phyloP scores from a whole-genome alignment of 2,113 vertebrate genomes.

The Balaenoptera acutorostrata region DNA sequence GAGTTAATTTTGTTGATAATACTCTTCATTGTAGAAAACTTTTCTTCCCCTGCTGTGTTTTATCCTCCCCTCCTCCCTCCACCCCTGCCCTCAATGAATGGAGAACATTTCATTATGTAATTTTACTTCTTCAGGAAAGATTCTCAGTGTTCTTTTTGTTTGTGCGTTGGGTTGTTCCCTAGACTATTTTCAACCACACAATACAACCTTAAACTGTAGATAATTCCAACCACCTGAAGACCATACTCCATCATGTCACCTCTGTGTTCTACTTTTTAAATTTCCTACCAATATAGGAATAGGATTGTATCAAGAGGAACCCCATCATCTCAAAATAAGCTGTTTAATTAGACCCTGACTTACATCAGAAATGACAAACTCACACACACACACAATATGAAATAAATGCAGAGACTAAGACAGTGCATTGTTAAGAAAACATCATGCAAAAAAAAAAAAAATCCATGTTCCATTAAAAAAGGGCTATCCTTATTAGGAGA shows the following conservation, averaged over 20 bases:
- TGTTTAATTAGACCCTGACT: neutral
- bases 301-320: neutral
- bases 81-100: neutral
- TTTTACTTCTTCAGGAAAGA: neutral
- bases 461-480: neutral
- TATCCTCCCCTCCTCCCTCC: accelerated
- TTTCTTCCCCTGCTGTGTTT: neutral
- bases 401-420: neutral
- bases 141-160: neutral
- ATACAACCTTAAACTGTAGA: neutral
- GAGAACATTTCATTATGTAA: neutral
- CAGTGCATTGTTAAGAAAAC: neutral
- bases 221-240: neutral
- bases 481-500: neutral
- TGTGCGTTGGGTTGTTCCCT: neutral
- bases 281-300: neutral
- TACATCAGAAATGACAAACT: neutral
- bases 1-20: neutral
- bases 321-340: neutral
- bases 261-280: neutral
- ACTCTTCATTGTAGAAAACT: neutral
- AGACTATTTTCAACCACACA: neutral
- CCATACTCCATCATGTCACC: neutral
- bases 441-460: neutral
- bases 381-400: neutral